These are phyloP conservation scores for Saguinus imperator DNA, from an alignment of 2,113 vertebrate genomes.

Conservation along the genomic window DNA sequence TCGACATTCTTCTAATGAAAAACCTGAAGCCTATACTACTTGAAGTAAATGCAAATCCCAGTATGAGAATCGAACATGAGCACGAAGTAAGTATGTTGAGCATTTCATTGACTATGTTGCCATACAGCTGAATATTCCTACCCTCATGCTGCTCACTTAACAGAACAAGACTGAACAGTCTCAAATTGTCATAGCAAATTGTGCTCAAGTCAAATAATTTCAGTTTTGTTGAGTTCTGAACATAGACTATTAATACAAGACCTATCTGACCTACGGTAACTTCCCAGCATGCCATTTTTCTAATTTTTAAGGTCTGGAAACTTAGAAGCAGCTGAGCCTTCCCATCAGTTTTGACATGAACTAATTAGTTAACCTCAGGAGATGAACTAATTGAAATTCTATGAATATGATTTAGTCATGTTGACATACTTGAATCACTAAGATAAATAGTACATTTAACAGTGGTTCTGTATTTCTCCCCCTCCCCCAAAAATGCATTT, in stretches of 20 bases:
- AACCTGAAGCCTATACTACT: slow-evolving; percentile 95
- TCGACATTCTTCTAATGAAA: slow-evolving; percentile 98
- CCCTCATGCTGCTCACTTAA: neutral
- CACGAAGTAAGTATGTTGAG: slow-evolving; percentile 88
- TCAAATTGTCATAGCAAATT: slow-evolving; percentile 1
- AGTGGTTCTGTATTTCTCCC: neutral
- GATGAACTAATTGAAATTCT: slow-evolving; percentile 81
- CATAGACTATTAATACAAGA: slow-evolving; percentile 76
- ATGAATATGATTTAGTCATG: slow-evolving; percentile 77
- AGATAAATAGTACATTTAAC: slow-evolving; percentile 66
- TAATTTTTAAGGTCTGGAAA: slow-evolving; percentile 76
- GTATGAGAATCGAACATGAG: slow-evolving; percentile 98
- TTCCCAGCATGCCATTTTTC: slow-evolving; percentile 79
- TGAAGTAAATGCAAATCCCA: slow-evolving; percentile 99
- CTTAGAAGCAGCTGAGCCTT: slow-evolving; percentile 77
- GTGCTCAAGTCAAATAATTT: neutral
- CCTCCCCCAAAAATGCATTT: neutral
- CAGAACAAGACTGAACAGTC: neutral
- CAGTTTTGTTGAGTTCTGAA: slow-evolving; percentile 72
- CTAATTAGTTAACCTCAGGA: slow-evolving; percentile 81
- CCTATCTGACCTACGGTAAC: slow-evolving; percentile 70
- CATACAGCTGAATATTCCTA: fast-evolving
- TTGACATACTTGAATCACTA: slow-evolving; percentile 68
- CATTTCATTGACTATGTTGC: neutral
- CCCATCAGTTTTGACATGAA: slow-evolving; percentile 81